Evolutionary conservation across 2,797 vertebrate genomes (phyloP).

Genomic region (Melanotaenia trifasciata): DNA sequence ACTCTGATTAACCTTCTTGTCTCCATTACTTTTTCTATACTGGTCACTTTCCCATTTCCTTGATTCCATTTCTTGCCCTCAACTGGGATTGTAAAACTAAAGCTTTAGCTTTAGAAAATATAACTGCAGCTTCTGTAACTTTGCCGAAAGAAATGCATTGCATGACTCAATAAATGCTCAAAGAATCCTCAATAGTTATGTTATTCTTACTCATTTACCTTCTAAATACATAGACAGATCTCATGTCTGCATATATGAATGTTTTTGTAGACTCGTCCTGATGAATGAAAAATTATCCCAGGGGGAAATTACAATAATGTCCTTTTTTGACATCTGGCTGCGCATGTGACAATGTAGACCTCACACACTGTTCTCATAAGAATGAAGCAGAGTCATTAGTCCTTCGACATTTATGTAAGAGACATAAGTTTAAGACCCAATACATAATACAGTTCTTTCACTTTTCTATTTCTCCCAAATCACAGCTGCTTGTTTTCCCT

Average conservation of each 20-base stretch:
- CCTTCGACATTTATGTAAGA: background rate
- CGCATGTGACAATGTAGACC: background rate
- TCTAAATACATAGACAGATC: no score
- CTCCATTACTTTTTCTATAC: background rate
- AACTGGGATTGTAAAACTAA: slow-evolving; percentile 1
- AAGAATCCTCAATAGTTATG: no score
- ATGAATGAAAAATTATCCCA: no score
- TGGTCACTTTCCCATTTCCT: background rate
- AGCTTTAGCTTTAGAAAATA: no score
- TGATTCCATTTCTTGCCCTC: background rate
- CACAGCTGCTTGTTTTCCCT: background rate
- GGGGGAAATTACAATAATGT: background rate
- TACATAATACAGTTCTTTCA: background rate
- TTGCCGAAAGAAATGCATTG: background rate
- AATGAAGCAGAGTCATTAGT: background rate
- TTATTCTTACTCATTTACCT: no score
- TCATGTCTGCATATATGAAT: no score
- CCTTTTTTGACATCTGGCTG: background rate
- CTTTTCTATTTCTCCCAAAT: background rate
- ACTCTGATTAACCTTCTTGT: background rate
- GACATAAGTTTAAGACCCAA: background rate
- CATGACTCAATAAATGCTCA: background rate
- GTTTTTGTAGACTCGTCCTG: no score
- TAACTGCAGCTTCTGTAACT: no score
- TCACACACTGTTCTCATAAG: background rate